Evolutionary conservation across 2,888 invertebrate genomes (phyloP).

Genomic region (Andricus curvator): DNA sequence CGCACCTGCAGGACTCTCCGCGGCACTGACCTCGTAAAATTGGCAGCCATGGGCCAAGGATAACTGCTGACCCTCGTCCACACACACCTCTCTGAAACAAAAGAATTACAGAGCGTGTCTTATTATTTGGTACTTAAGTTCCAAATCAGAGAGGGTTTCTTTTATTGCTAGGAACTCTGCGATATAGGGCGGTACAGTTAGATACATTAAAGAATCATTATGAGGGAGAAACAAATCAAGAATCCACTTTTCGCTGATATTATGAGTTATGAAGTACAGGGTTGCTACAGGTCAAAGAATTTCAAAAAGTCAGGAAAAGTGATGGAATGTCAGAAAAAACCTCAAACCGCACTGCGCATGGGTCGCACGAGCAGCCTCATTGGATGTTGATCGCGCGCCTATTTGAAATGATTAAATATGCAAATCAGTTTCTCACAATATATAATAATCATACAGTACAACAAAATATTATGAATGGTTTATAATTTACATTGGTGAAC

Average conservation of each 20-base stretch:
- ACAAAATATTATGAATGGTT: too few relatives aligned
- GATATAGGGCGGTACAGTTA: neutral
- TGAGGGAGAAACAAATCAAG: neutral
- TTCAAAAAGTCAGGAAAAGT: too few relatives aligned
- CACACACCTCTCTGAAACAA: slow-evolving; percentile 85
- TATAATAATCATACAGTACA: too few relatives aligned
- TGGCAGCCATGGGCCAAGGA: slow-evolving; percentile 89
- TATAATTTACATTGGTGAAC: too few relatives aligned
- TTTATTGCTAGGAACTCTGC: neutral
- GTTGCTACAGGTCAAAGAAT: too few relatives aligned
- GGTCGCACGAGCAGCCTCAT: too few relatives aligned
- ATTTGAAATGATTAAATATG: too few relatives aligned
- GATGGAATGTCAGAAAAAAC: too few relatives aligned
- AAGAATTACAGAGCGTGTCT: slow-evolving; percentile 45
- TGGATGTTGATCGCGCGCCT: too few relatives aligned
- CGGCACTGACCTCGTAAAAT: slow-evolving; percentile 92
- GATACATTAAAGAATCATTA: neutral
- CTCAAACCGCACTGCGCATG: too few relatives aligned
- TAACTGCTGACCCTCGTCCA: slow-evolving; percentile 89
- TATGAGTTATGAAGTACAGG: too few relatives aligned
- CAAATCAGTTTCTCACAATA: too few relatives aligned
- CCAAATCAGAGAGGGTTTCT: slow-evolving; percentile 17
- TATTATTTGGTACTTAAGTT: slow-evolving; percentile 51
- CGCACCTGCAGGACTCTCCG: slow-evolving; percentile 90
- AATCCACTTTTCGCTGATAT: neutral